These are phyloP conservation scores for Malacosoma neustria DNA, from an alignment of 2,888 invertebrate species.

Conservation along the genomic window DNA sequence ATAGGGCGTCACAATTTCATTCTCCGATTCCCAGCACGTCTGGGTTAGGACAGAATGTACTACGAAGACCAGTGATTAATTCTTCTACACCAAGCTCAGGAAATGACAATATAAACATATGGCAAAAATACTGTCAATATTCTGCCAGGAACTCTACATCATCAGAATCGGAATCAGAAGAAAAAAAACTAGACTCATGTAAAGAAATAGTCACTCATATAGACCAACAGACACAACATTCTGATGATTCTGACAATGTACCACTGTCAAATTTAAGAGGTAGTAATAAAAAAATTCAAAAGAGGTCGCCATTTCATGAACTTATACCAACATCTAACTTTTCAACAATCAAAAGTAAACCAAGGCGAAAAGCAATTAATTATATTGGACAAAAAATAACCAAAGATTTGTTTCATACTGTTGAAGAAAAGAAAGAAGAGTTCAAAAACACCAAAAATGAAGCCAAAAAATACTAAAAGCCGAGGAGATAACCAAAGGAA, in stretches of 20 bases:
- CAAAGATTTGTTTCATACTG: constrained; percentile 8
- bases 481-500: not conserved
- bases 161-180: no score
- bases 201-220: constrained; percentile 1
- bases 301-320: constrained; percentile 8
- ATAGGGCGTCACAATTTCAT: constrained; percentile 6
- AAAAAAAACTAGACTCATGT: no score
- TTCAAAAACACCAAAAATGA: not conserved
- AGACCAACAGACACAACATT: no score
- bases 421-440: constrained; percentile 3
- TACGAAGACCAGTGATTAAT: no score
- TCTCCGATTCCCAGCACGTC: constrained; percentile 7
- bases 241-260: no score
- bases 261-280: constrained; percentile 4
- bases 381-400: constrained; percentile 8
- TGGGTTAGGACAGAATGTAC: no score
- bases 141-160: no score
- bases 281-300: constrained; percentile 1
- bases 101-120: no score
- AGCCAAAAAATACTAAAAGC: not conserved
- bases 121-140: no score
- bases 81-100: no score
- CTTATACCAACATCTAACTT: constrained; percentile 9
- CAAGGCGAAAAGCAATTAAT: constrained; percentile 8
- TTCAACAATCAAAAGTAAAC: constrained; percentile 5